Evolutionary conservation across 2,113 vertebrate species (phyloP).

Genomic region (Mungos mungo): DNA sequence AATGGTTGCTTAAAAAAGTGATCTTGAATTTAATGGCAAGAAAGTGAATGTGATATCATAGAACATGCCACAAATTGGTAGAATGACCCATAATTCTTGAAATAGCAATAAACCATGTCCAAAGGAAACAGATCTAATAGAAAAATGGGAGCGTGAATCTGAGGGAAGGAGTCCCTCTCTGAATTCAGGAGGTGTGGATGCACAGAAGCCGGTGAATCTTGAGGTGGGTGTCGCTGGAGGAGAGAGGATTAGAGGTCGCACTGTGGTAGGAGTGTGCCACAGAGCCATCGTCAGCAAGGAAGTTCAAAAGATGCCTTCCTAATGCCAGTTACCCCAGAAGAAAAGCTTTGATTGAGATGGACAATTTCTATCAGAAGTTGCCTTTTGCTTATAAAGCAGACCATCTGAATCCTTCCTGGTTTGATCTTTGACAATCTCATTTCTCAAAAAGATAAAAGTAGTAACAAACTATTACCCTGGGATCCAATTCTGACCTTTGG

Average conservation of each 20-base stretch:
- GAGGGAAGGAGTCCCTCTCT: background rate
- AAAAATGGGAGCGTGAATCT: background rate
- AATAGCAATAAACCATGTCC: background rate
- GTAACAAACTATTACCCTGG: background rate
- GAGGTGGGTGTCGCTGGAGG: background rate
- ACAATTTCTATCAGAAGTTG: background rate
- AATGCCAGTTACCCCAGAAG: background rate
- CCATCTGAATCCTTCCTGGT: background rate
- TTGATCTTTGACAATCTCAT: conserved; percentile 41
- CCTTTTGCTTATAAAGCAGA: conserved; percentile 35
- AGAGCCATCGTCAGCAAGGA: background rate
- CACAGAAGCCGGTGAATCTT: no score
- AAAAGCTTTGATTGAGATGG: background rate
- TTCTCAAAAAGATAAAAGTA: conserved; percentile 35
- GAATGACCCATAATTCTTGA: background rate
- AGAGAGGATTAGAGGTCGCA: background rate
- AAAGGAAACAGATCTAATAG: background rate
- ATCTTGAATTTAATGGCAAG: conserved; percentile 21
- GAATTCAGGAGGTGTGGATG: background rate
- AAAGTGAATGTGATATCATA: background rate
- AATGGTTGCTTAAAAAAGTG: conserved; percentile 19
- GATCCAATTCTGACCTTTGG: background rate
- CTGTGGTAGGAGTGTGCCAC: background rate
- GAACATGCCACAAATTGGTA: background rate
- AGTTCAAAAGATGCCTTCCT: background rate